Evolutionary conservation across 2,888 invertebrate genomes (phyloP), one percentile per base, ranked within the genome.

Genomic region (Spodoptera exigua): DNA sequence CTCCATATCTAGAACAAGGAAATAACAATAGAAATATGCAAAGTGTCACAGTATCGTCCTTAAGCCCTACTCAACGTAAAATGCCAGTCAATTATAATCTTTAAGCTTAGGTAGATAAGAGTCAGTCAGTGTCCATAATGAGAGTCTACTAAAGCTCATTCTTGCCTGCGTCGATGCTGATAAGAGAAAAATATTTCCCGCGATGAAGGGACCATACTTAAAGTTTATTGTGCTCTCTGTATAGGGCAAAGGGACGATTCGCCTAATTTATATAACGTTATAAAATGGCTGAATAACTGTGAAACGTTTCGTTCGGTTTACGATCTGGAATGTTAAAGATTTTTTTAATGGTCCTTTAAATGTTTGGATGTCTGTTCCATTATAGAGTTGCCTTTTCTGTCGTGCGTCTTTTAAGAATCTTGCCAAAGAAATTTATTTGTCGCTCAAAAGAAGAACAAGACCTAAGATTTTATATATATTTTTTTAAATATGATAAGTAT

Each of bases 121-220:
- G 11, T 16, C 27, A 36, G 10, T 36, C 16, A 51, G 27, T 12
- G 4, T 21, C 3, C 16, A 12, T 41, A 35, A 70, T 51, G n/a
- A 56, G 49, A 48, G 10, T 40, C 43, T 56, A 58, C 14, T 40
- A 68, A 62, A 49, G 61, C 34, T 17, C 32, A 27, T 39, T 37
- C 43, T 43, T 32, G 77, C 46, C 69, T 76, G 78, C 39, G 63
- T 57, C 40, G 52, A 36, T 53, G 61, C 49, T 74, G 78, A 79
- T 79, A 76, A 73, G 62, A 53, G 48, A 44, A 34, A 64, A 61
- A 61, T 62, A 61, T 63, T 69, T 69, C 55, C 59, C 14, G 53
- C 48, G 61, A 35, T 36, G 32, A 55, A 56, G 32, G 61, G 59
- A 61, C 57, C 59, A 41, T 49, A 53, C 53, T 69, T 62, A 45